These are phyloP conservation scores for Neoaliturus tenellus DNA, from an alignment of 2,888 invertebrate genomes.

Conservation along the genomic window DNA sequence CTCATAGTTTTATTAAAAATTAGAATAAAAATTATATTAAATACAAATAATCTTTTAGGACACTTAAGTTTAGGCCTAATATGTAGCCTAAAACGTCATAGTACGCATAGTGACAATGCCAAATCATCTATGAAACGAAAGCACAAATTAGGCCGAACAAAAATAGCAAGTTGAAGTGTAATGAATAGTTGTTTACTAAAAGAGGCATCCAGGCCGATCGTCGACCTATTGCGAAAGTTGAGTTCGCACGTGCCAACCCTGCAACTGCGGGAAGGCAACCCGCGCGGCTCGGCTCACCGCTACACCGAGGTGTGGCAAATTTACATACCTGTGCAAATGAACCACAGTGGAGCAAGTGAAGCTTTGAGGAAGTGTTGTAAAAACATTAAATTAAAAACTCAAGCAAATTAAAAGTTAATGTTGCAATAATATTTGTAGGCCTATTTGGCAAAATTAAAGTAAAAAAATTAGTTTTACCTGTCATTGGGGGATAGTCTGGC, in stretches of 20 bases:
- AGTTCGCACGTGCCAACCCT: slow-evolving; percentile 44
- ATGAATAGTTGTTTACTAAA: slow-evolving; percentile 32
- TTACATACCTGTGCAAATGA: not conserved
- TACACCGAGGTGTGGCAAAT: slow-evolving; percentile 35
- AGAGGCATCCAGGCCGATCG: slow-evolving; percentile 16
- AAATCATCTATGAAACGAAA: not conserved
- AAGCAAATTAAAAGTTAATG: too few relatives aligned
- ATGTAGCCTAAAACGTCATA: too few relatives aligned
- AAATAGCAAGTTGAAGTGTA: not conserved
- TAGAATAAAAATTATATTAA: too few relatives aligned
- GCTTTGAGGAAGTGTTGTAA: too few relatives aligned
- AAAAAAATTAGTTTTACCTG: not conserved
- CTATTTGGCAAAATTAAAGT: not conserved
- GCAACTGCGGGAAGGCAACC: not conserved
- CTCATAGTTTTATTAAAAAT: too few relatives aligned
- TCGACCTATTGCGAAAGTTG: slow-evolving; percentile 41
- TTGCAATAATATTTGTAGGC: not conserved
- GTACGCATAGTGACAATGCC: not conserved
- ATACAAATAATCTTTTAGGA: too few relatives aligned
- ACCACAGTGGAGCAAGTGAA: not conserved
- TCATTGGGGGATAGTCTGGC: not conserved
- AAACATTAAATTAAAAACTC: not conserved
- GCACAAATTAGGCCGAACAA: not conserved
- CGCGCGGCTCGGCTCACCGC: not conserved
- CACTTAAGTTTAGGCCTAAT: too few relatives aligned